Conservation (phyloP, 2,113 vertebrate genomes). For the Semicossyphus pulcher region DNA sequence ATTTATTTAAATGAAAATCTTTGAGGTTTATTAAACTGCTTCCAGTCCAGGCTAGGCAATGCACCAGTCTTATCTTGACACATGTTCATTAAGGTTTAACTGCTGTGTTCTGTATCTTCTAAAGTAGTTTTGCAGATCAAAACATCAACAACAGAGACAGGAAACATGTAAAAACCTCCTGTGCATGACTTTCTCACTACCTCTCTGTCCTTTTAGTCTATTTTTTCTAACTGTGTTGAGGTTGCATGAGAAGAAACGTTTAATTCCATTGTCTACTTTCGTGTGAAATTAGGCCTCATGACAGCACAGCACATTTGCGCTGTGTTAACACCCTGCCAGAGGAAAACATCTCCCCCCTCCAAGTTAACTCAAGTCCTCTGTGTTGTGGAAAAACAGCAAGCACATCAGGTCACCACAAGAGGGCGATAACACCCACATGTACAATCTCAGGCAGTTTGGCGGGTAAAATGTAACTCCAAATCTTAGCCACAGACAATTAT, state of each 20-base stretch:
- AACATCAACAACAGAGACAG: too few relatives aligned
- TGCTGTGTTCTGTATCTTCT: too few relatives aligned
- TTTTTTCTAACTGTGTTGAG: neutral
- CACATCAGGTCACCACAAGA: constrained; percentile 73
- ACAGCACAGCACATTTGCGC: constrained; percentile 45
- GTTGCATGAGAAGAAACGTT: constrained; percentile 5
- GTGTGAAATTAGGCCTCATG: constrained; percentile 39
- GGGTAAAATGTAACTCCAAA: constrained; percentile 76
- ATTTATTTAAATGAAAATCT: too few relatives aligned
- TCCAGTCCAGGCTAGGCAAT: too few relatives aligned
- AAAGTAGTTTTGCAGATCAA: too few relatives aligned
- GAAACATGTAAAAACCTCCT: too few relatives aligned
- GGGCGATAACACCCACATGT: constrained; percentile 53
- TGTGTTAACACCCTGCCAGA: constrained; percentile 39
- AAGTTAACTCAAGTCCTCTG: constrained; percentile 20
- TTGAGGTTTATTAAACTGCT: too few relatives aligned
- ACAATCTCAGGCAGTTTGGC: constrained; percentile 57
- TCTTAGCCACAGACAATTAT: constrained; percentile 82
- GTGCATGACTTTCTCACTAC: too few relatives aligned
- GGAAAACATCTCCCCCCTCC: constrained; percentile 34
- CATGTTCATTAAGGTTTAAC: too few relatives aligned
- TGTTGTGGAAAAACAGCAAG: constrained; percentile 16
- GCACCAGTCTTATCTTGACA: too few relatives aligned
- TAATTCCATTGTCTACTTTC: constrained; percentile 18
- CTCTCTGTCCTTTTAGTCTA: too few relatives aligned